Evolutionary conservation across 2,888 invertebrate species (phyloP), one percentile per base, ranked within the genome.

Genomic region (Eulithis testata): DNA sequence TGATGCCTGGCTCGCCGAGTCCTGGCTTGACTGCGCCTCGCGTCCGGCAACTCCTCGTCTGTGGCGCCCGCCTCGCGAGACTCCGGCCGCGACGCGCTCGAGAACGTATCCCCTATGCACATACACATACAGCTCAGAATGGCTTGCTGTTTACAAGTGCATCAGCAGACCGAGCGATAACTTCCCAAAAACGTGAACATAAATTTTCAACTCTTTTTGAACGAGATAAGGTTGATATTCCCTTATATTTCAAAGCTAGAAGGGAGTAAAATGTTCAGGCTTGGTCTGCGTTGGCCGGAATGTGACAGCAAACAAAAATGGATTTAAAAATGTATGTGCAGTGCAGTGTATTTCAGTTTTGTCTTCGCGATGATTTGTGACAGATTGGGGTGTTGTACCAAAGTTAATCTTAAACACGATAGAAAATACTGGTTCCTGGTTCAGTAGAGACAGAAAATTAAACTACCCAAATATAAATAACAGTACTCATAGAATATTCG

Each of bases 61-160:
- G 87, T 86, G 70, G 79, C 85, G 47, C 81, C 75, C 65, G 87
- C 83, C 71, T 88, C 90, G 73, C 91, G 87, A 44, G 90, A 89
- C 43, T 86, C 89, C 47, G 89, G 78, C 31, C 90, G 87, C 27
- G 88, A 84, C 70, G 87, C 83, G 14, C 85, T 81, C 69, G 88
- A 88, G 75, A 81, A 83, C 66, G 77, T 70, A 58, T 88, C 90
- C 55, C 85, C 90, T 86, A 77, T 52, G 40, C 56, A 52, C 27
- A 56, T 43, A 53, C 31, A 40, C 6, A 12, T 8, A n/a, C 14
- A 50, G 37, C 36, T 57, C 58, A 40, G 11, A 14, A 55, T 43
- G 1, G 27, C 55, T n/a, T 11, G 55, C 54, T 11, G 1, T 31
- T 31, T 1, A 14, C 37, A 2, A 31, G 2, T 31, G 2, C 31